These are phyloP conservation scores for Cassiopea xamachana DNA, from an alignment of 30 jellyfish, hydroid and myxozoan species.

Conservation along the genomic window DNA sequence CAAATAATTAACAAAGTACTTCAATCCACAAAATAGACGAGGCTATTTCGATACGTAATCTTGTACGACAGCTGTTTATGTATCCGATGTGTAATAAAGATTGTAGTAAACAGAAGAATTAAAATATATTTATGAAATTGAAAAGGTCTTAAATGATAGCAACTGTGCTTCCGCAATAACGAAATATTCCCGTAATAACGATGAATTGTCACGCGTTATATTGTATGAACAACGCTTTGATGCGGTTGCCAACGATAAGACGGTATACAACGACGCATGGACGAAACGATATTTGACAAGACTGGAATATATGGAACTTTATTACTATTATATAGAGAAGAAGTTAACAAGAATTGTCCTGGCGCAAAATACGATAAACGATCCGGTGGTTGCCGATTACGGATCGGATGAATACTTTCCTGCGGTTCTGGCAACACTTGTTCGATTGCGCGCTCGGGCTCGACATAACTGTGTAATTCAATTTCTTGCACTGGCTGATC, in stretches of 20 bases:
- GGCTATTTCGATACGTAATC: not conserved
- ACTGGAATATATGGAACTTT: not conserved
- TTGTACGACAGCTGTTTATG: not conserved
- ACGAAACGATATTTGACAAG: not conserved
- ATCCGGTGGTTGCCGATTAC: constrained; percentile 14
- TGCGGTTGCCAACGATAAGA: not conserved
- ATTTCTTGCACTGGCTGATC: not conserved
- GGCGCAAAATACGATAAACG: constrained; percentile 6
- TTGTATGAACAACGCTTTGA: not conserved
- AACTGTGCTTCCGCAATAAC: too few species aligned
- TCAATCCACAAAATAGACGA: not conserved
- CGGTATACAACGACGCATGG: not conserved
- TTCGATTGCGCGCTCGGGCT: not conserved
- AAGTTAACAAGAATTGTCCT: not conserved
- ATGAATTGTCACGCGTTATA: not conserved
- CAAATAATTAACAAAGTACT: not conserved
- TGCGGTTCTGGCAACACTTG: not conserved
- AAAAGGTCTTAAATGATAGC: too few species aligned
- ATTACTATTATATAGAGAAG: not conserved
- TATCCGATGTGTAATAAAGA: not conserved
- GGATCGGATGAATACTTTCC: not conserved
- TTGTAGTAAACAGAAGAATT: not conserved
- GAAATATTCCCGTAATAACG: too few species aligned
- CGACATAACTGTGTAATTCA: not conserved
- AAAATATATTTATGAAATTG: not conserved